Evolutionary conservation across 2,797 vertebrate species (phyloP).

Genomic region (Sandelia bainsii): DNA sequence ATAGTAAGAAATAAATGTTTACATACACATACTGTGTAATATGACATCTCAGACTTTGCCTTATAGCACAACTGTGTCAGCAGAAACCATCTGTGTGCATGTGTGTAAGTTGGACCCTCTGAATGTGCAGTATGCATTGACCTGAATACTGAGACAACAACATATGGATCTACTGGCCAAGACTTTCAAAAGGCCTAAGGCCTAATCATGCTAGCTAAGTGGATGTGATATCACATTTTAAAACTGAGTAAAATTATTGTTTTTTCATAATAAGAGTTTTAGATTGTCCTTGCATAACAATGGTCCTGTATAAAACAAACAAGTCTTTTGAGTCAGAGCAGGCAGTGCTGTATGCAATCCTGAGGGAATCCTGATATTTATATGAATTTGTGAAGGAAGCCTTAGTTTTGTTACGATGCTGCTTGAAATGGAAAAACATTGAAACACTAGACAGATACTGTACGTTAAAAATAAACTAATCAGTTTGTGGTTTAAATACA

Average conservation of each 20-base stretch:
- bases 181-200: slow-evolving; percentile 58
- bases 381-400: slow-evolving; percentile 18
- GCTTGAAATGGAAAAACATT: slow-evolving; percentile 21
- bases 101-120: slow-evolving; percentile 53
- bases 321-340: slow-evolving; percentile 16
- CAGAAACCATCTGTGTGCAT: slow-evolving; percentile 29
- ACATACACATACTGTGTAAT: slow-evolving; percentile 59
- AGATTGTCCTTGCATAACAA: slow-evolving; percentile 78
- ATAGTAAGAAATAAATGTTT: slow-evolving; percentile 62
- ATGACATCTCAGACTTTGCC: slow-evolving; percentile 58
- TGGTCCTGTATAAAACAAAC: slow-evolving; percentile 50
- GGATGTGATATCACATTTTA: slow-evolving; percentile 53
- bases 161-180: slow-evolving; percentile 72
- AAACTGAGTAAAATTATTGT: slow-evolving; percentile 48
- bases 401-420: slow-evolving; percentile 12
- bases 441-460: slow-evolving; percentile 33
- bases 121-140: slow-evolving; percentile 60
- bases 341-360: slow-evolving; percentile 63
- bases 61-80: slow-evolving; percentile 25
- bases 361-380: slow-evolving; percentile 58
- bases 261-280: slow-evolving; percentile 35
- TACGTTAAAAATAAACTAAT: slow-evolving; percentile 25
- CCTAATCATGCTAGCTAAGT: slow-evolving; percentile 65
- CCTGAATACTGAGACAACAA: slow-evolving; percentile 75
- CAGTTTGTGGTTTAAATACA: slow-evolving; percentile 41